These are phyloP conservation scores for Polyergus mexicanus DNA, from an alignment of 1,140 invertebrate genomes.

Conservation along the genomic window DNA sequence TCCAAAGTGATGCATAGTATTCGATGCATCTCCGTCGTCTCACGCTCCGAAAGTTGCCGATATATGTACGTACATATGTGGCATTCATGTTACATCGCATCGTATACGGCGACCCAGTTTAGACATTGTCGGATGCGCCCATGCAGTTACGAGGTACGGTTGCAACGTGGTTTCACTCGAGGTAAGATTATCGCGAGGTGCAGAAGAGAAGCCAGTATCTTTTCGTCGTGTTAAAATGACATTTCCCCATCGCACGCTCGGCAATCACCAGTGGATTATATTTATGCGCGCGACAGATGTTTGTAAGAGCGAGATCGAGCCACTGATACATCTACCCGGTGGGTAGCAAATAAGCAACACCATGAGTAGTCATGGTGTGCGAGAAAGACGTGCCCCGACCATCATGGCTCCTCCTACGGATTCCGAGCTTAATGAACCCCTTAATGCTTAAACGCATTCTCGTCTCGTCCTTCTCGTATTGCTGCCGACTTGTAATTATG, in stretches of 20 bases:
- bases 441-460: slow-evolving; percentile 6
- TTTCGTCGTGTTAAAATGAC: background rate
- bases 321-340: background rate
- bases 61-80: background rate
- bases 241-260: background rate
- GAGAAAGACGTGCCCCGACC: slow-evolving; percentile 8
- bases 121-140: background rate
- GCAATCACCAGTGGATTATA: slow-evolving; percentile 27
- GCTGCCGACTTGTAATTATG: slow-evolving; percentile 40
- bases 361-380: background rate
- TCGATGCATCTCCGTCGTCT: slow-evolving; percentile 20
- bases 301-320: slow-evolving; percentile 24
- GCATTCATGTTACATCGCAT: background rate
- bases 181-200: slow-evolving; percentile 19
- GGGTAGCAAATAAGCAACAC: background rate
- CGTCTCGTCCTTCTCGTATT: slow-evolving; percentile 7
- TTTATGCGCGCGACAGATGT: slow-evolving; percentile 51
- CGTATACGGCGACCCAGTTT: slow-evolving; percentile 39
- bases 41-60: slow-evolving; percentile 17
- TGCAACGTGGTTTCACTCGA: slow-evolving; percentile 3
- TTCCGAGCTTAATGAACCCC: slow-evolving; percentile 16
- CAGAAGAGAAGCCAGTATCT: background rate
- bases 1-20: slow-evolving; percentile 43
- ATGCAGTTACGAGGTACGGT: background rate
- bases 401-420: background rate